Base-by-base conservation (phyloP, 2,888 invertebrate species). In the Cantharis flavilabris region DNA sequence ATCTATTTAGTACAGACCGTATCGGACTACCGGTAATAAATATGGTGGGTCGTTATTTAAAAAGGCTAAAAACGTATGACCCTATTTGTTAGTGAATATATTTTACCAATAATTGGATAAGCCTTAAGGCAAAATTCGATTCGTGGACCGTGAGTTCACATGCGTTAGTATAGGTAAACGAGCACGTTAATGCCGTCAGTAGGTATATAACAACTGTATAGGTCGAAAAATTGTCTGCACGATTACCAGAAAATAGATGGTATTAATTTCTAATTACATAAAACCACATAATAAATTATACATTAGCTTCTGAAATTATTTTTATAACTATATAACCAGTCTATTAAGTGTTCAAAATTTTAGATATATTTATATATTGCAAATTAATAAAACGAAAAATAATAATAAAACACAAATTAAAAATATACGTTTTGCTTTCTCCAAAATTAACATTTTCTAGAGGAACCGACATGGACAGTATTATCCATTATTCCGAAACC, bases 1-100 rank as follows among this genome's bases (percentile, higher is more conserved):
- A 86, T 86, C 86, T 86, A 86, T 86, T 87, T 86, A 85, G 84
- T 85, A 84, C 82, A 81, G 81, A 75, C 71, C 76, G 72, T 79
- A 75, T 76, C 80, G 76, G 83, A 84, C 84, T 83, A 84, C 84
- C 81, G 83, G 82, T 82, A 80, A 81, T 82, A 81, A 83, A 83
- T 82, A 79, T 79, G 33, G 33, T 33, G 49, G 76, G 70, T 77
- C 77, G 77, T 79, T 80, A 80, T 79, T 79, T 70, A 79, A 80
- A 49, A 75, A 69, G 73, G 73, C 73, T 75, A 73, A 79, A 30
- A 79, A 80, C 69, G 79, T 75, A 82, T 77, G 79, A 77, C 78
- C 75, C 76, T 73, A 81, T 77, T 83, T 81, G 81, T 83, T 83
- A 82, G 73, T 79, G 75, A 71, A 79, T 77, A 74, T 72, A 77